A percentile compares a stretch with the other conserved stretches of the same genome.
phyloP scores from a whole-genome alignment of 1,140 invertebrate genomes.

The Dendroctonus valens region DNA sequence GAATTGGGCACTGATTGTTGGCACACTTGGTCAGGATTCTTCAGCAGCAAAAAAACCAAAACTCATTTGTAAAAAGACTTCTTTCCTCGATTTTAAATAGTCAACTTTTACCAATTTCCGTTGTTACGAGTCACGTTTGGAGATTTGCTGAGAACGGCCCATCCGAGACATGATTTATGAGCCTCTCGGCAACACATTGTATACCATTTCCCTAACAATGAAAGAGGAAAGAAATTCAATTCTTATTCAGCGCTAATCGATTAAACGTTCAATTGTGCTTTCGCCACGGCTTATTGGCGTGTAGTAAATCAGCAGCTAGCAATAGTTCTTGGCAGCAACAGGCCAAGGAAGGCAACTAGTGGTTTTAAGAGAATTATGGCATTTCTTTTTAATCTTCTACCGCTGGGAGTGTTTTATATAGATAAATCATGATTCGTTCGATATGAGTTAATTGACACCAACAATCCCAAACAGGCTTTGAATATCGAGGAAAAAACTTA shows the following conservation, averaged over 20 bases:
- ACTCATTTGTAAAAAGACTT: too few species aligned
- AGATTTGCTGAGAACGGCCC: not conserved
- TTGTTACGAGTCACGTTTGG: constrained; percentile 9
- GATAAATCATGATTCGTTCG: too few species aligned
- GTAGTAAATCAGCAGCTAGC: constrained; percentile 36
- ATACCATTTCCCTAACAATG: constrained; percentile 34
- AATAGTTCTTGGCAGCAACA: constrained; percentile 35
- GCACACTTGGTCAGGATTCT: too few species aligned
- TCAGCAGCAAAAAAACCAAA: too few species aligned
- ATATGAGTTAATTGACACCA: too few species aligned
- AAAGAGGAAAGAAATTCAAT: constrained; percentile 33
- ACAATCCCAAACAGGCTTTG: too few species aligned
- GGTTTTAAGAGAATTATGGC: constrained; percentile 12
- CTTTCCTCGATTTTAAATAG: too few species aligned
- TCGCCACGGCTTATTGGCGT: constrained; percentile 38
- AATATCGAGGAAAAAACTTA: too few species aligned
- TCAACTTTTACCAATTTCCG: not conserved
- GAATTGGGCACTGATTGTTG: too few species aligned
- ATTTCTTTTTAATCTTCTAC: not conserved
- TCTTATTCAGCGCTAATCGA: constrained; percentile 40
- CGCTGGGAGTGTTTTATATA: too few species aligned
- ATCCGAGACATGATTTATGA: constrained; percentile 26
- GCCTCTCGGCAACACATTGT: constrained; percentile 19
- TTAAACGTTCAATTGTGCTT: constrained; percentile 38
- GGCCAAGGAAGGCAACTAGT: constrained; percentile 33